Evolutionary conservation across 2,113 vertebrate genomes (phyloP).

Genomic region (Ceyx margarethae): DNA sequence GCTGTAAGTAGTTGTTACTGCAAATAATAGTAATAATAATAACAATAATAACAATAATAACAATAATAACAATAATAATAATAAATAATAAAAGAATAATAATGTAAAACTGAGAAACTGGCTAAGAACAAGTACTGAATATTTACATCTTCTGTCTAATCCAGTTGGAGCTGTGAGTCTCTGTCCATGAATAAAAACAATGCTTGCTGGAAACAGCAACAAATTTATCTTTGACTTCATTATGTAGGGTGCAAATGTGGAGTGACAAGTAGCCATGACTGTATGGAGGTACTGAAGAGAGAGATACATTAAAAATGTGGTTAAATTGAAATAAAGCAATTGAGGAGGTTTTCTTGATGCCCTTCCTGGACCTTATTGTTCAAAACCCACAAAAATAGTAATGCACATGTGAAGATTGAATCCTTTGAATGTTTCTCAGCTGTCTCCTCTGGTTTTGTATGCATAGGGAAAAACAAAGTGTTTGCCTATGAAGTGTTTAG

Average conservation of each 20-base stretch:
- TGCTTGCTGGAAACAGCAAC: neutral
- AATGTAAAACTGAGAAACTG: neutral
- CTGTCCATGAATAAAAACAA: neutral
- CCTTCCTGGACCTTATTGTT: neutral
- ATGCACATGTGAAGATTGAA: neutral
- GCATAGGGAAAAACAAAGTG: rapidly evolving
- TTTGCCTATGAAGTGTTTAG: neutral
- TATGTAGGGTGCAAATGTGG: neutral
- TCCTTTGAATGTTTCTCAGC: neutral
- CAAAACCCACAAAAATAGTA: neutral
- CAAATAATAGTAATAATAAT: neutral
- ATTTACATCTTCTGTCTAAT: neutral
- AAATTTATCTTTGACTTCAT: neutral
- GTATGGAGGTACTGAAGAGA: neutral
- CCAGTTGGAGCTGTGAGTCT: neutral
- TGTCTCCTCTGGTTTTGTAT: neutral
- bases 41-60: too few species aligned
- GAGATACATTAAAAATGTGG: neutral
- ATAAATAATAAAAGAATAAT: neutral
- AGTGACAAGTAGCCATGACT: neutral
- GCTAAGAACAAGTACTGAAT: neutral
- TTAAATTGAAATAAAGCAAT: neutral
- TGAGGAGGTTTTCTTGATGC: neutral
- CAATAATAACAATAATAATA: too few species aligned
- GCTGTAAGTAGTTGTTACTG: neutral